Conservation (phyloP, 2,113 vertebrate genomes). For the Xiphophorus hellerii region DNA sequence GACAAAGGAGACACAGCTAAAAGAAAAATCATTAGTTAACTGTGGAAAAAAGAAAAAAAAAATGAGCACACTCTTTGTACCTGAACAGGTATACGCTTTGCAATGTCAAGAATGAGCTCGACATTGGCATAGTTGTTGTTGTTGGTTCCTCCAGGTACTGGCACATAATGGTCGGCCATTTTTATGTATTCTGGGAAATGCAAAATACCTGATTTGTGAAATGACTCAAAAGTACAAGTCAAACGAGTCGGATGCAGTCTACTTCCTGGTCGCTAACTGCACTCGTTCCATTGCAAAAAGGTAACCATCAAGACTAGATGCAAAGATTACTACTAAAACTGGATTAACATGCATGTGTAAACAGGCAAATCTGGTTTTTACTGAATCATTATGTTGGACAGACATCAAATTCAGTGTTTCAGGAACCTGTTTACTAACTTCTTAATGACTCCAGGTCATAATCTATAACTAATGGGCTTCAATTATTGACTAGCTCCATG, state of each 20-base stretch:
- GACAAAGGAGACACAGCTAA: neutral
- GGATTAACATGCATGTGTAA: neutral
- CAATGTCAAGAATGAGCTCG: slow-evolving; percentile 97
- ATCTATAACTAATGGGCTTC: neutral
- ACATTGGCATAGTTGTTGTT: slow-evolving; percentile 99
- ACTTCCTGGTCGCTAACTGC: neutral
- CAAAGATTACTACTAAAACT: neutral
- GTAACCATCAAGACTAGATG: neutral
- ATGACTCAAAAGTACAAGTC: neutral
- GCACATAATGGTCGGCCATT: slow-evolving; percentile 99
- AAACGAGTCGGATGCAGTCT: neutral
- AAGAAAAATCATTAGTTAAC: neutral
- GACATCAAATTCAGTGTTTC: neutral
- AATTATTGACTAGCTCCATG: neutral
- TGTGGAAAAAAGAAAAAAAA: too few species aligned
- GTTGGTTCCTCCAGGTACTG: slow-evolving; percentile 96
- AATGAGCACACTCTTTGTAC: slow-evolving; percentile 67
- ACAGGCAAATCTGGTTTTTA: neutral
- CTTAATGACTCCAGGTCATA: neutral
- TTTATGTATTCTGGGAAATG: slow-evolving; percentile 92
- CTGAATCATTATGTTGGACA: neutral
- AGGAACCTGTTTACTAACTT: too few species aligned
- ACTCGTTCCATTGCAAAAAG: neutral
- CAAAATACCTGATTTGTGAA: neutral
- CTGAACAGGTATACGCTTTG: slow-evolving; percentile 97